Base-by-base conservation (phyloP, 2,797 vertebrate genomes). In the Danio tinwini region DNA sequence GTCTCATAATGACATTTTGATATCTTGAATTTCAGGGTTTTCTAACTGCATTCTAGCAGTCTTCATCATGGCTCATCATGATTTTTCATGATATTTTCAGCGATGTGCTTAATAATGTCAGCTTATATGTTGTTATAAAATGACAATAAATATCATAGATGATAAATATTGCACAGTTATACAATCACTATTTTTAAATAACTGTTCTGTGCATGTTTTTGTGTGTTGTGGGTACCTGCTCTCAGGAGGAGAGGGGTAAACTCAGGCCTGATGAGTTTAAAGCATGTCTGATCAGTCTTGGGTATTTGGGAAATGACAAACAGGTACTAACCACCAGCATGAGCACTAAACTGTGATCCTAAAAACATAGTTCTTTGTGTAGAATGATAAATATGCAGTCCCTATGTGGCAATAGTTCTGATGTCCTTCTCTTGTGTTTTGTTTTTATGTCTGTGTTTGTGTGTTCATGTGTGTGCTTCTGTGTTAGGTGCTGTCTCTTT, bases 251-350 rank as follows among this genome's bases (percentile, higher is more conserved):
- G 77, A 87, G 84, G 83, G 86, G 80, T 71, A 88, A 85, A 82
- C 88, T 91, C 0, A 87, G 82, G 11, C 85, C 78, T 83, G 89
- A 88, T 64, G 88, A 88, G 85, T 90, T 91, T 87, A 91, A 90
- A 87, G 88, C 90, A 85, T 91, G 90, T 82, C 86, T 91, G 83
- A 87, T 90, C 88, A 89, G 89, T 84, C 87, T 91, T 84, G 91
- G 87, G 78, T 85, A 88, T 82, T 87, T 88, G 89, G 87, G 87
- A 84, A 89, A 88, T 86, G 82, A 88, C 50, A 67, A 86, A 79
- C 86, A 88, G 90, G 88, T 90, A 90, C 86, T 88, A 74, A 68
- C 45, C 73, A 29, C 29, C 29, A 64, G 50, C 45, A 63, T 75
- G 59, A 40, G n/a, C 12, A 13, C 40, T 71, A 56, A 71, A 47